Percentiles rank a stretch among this genome's conserved stretches.
Evolutionary conservation across 1,140 invertebrate species (phyloP).

Genomic region (Drosophila parabipectinata): DNA sequence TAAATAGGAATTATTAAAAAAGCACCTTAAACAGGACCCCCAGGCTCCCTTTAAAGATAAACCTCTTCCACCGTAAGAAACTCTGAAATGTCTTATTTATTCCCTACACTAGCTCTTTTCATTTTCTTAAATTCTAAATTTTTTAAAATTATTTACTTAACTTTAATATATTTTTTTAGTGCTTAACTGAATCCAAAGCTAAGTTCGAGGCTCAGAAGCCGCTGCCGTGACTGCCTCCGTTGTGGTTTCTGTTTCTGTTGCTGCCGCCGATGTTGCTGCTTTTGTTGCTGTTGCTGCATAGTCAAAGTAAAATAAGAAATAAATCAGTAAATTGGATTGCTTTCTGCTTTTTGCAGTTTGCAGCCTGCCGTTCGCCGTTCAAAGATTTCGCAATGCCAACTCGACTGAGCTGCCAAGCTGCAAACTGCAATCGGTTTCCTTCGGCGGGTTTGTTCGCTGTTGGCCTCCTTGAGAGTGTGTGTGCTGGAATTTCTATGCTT

Average conservation of each 20-base stretch:
- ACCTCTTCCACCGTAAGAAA: too few relatives aligned
- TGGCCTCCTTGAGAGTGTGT: conserved; percentile 23
- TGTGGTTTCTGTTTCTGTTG: conserved; percentile 60
- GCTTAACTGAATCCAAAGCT: conserved; percentile 19
- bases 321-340: conserved; percentile 83
- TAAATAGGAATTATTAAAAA: too few relatives aligned
- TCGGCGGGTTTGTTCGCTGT: conserved; percentile 13
- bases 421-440: conserved; percentile 41
- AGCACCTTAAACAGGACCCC: too few relatives aligned
- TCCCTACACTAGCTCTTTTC: neutral
- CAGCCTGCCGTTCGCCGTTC: conserved; percentile 51
- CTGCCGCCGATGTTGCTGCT: conserved; percentile 48
- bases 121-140: neutral
- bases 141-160: neutral
- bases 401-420: conserved; percentile 38
- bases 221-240: conserved; percentile 72
- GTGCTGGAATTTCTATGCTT: conserved; percentile 79
- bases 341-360: conserved; percentile 62
- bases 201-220: conserved; percentile 38
- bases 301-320: conserved; percentile 83
- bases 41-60: too few relatives aligned
- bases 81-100: neutral
- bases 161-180: neutral
- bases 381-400: conserved; percentile 66
- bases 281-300: conserved; percentile 60